Evolutionary conservation across 2,113 vertebrate species (phyloP).

Genomic region (Loxodonta africana): DNA sequence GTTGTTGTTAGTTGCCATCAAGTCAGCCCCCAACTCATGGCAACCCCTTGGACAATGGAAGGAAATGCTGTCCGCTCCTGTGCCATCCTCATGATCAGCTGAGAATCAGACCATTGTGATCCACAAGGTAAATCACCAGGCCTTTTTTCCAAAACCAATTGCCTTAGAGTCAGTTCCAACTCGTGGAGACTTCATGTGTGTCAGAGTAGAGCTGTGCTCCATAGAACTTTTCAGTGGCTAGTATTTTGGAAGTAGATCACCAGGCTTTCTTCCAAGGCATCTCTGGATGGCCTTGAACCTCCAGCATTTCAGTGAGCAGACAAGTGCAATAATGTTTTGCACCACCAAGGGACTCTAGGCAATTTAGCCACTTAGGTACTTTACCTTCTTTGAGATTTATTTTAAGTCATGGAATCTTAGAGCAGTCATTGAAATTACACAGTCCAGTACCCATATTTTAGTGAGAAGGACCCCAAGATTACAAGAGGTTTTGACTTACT

Average conservation of each 20-base stretch:
- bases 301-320: not conserved
- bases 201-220: not conserved
- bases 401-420: conserved; percentile 42
- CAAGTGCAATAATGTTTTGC: not conserved
- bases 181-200: not conserved
- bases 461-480: conserved; percentile 24
- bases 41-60: not conserved
- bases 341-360: not conserved
- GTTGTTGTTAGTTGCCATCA: not conserved
- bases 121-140: not conserved
- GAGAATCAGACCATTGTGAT: not conserved
- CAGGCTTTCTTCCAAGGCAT: not conserved
- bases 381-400: conserved; percentile 41
- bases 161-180: not conserved
- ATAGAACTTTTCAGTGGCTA: not conserved
- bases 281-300: not conserved
- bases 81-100: not conserved
- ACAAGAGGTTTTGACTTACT: not conserved
- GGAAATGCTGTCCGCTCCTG: not conserved
- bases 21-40: not conserved
- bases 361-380: not conserved
- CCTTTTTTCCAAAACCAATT: not conserved
- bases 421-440: conserved; percentile 38
- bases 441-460: not conserved
- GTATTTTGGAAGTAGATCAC: not conserved